Evolutionary conservation across 2,113 vertebrate genomes (phyloP).

Genomic region (Mirounga angustirostris): DNA sequence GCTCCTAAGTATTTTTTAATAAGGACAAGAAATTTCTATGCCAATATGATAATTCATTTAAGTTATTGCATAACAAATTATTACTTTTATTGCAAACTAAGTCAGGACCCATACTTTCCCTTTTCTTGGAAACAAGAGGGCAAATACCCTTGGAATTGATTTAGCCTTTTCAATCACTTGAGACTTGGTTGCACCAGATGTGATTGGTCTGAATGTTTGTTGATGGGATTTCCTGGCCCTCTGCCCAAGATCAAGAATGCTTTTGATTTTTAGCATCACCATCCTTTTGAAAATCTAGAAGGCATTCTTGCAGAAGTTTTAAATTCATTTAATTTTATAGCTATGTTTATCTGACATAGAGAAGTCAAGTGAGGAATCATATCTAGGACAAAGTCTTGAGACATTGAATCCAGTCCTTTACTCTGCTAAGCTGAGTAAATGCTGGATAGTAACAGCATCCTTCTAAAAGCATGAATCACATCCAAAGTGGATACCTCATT

Average conservation of each 20-base stretch:
- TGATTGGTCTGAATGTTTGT: neutral
- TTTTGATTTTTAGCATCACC: conserved; percentile 43
- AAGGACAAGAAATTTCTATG: conserved; percentile 27
- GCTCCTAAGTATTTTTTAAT: neutral
- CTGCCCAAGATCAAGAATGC: conserved; percentile 27
- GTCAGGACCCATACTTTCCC: neutral
- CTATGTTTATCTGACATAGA: conserved; percentile 46
- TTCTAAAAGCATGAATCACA: neutral
- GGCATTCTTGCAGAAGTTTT: conserved; percentile 13
- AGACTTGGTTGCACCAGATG: neutral
- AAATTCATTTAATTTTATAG: conserved; percentile 49
- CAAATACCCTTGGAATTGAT: neutral
- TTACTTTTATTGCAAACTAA: neutral
- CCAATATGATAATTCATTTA: conserved; percentile 3
- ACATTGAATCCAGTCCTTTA: neutral
- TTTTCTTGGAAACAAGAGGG: conserved; percentile 46
- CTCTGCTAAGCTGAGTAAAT: neutral
- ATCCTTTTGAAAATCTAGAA: conserved; percentile 48
- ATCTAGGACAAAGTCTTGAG: conserved; percentile 2
- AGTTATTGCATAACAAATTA: conserved; percentile 14
- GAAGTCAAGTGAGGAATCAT: conserved; percentile 47
- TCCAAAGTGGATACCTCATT: neutral
- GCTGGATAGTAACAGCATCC: neutral
- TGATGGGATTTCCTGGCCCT: neutral
- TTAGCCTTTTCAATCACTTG: neutral